Base-by-base conservation (phyloP, 2,113 vertebrate species). In the Odobenus rosmarus region DNA sequence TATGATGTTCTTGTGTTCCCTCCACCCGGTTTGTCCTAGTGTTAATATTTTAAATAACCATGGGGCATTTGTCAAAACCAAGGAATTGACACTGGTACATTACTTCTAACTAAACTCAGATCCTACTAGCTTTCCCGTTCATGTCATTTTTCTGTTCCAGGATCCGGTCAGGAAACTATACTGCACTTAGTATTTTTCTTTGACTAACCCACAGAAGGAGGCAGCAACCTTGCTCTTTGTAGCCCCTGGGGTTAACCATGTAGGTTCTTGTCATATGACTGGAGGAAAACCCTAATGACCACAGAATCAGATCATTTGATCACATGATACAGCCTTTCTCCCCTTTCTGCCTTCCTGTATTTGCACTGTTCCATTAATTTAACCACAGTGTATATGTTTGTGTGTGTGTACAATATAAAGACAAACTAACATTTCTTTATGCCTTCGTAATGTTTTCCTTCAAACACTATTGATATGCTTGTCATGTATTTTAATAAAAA, bases 281-380 rank as follows among this genome's bases (percentile, higher is more conserved):
- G 84, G 79, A 92, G 91, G 80, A 61, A 92, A 87, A 57, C 80
- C 72, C 39, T 55, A 31, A 8, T 81, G 64, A 55, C 85, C 92
- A 42, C 55, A 94, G 76, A 90, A 51, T 90, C 82, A 69, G 90
- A 74, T 59, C 28, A 10, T 49, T 46, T 61, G 71, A 62, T 88
- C 19, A 16, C 14, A 18, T 26, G 86, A 21, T 13, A 19, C 55
- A 62, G 72, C 42, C 19, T 51, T 59, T 89, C 88, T 79, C 67
- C 55, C 49, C 3, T 57, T 13, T 3, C 36, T 39, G 51, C 28
- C 57, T 95, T 97, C 53, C 28, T 77, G n/a, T 76, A n/a, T 49
- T 62, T 80, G 51, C 5, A 24, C 15, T 26, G 28, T 36, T 69
- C 36, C 53, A 49, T 49, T 69, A 33, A 33, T 23, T 62, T 77